phyloP scores from a whole-genome alignment of 2,113 vertebrate species.

The Erpornis zantholeuca region DNA sequence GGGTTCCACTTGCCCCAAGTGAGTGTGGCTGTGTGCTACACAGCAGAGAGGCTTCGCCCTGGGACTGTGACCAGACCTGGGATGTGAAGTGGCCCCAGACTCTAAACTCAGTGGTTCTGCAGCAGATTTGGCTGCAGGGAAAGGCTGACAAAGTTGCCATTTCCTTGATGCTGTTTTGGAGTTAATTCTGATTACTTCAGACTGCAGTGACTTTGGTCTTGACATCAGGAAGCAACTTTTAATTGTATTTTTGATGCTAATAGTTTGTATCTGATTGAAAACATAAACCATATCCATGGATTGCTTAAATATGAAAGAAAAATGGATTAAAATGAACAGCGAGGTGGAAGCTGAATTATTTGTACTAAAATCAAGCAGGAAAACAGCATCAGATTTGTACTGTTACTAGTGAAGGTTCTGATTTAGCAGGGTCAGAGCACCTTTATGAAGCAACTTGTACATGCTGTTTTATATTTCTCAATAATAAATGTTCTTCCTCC shows the following conservation, averaged over 20 bases:
- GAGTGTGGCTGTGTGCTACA: fast-evolving
- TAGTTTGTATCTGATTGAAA: neutral
- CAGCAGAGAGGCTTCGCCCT: neutral
- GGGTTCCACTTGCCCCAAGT: neutral
- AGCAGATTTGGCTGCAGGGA: neutral
- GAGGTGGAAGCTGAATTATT: neutral
- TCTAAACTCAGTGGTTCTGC: neutral
- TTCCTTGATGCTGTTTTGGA: neutral
- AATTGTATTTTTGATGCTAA: neutral
- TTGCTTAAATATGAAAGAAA: neutral
- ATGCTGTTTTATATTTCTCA: neutral
- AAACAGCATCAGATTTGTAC: neutral
- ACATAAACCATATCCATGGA: neutral
- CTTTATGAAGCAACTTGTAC: neutral
- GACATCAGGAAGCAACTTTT: neutral
- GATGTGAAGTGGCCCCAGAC: neutral
- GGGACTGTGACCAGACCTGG: neutral
- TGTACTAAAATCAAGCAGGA: neutral
- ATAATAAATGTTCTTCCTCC: neutral
- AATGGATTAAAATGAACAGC: neutral
- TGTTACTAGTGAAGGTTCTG: neutral
- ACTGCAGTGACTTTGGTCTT: neutral
- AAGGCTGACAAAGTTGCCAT: neutral
- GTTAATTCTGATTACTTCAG: neutral
- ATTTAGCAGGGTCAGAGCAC: neutral